Percentiles rank a stretch among this genome's conserved stretches.
Evolutionary conservation across 2,888 invertebrate genomes (phyloP).

Genomic region (Galeruca laticollis): DNA sequence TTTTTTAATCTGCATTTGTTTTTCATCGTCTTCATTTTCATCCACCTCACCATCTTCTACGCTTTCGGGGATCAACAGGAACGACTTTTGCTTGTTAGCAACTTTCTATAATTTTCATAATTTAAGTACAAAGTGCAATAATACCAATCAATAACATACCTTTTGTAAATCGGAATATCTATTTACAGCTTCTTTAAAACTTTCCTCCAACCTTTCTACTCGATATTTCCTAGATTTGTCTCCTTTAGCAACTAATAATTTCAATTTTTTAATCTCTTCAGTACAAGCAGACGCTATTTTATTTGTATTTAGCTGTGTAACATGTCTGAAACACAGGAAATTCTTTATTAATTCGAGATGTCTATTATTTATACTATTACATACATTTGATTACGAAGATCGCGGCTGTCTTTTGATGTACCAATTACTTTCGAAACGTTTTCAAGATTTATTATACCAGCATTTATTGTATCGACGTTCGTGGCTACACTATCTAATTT

Average conservation of each 20-base stretch:
- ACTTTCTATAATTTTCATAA: conserved; percentile 68
- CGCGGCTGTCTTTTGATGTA: conserved; percentile 79
- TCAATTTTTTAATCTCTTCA: conserved; percentile 79
- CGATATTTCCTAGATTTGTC: conserved; percentile 87
- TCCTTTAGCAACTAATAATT: conserved; percentile 76
- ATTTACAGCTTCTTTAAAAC: conserved; percentile 81
- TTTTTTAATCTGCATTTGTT: conserved; percentile 65
- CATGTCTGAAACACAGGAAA: conserved; percentile 70
- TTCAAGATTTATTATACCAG: conserved; percentile 79
- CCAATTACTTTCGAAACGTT: conserved; percentile 81
- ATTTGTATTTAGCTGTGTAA: conserved; percentile 81
- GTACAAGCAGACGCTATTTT: conserved; percentile 80
- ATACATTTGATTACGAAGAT: conserved; percentile 76
- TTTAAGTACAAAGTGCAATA: neutral
- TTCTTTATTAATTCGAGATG: conserved; percentile 1
- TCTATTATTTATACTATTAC: conserved; percentile 48
- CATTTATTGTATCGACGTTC: conserved; percentile 83
- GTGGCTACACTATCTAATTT: conserved; percentile 85
- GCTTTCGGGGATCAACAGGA: conserved; percentile 64
- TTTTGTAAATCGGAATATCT: conserved; percentile 83
- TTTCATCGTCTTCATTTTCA: conserved; percentile 60
- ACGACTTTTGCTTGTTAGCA: conserved; percentile 77
- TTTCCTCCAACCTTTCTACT: conserved; percentile 84
- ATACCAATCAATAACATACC: conserved; percentile 69
- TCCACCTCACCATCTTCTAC: conserved; percentile 59